Percentiles rank a stretch among this genome's conserved stretches.
These are phyloP conservation scores for Emydura subglobosa DNA, from an alignment of 2,113 vertebrate genomes.

Conservation along the genomic window DNA sequence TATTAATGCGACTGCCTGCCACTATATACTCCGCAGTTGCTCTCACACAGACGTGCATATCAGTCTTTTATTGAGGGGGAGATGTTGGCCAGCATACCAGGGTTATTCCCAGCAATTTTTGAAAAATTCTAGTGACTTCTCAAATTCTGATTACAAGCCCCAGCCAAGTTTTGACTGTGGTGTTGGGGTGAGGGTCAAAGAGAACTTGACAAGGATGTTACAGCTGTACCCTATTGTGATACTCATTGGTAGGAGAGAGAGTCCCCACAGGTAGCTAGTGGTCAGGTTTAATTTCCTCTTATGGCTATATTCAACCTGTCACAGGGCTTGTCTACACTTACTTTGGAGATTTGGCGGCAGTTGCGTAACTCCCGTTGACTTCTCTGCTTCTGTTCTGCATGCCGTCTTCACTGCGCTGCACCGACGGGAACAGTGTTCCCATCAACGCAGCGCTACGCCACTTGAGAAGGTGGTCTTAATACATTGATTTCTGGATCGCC, in stretches of 20 bases:
- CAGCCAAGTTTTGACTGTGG: not conserved
- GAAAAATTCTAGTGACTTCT: not conserved
- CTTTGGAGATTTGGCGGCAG: too few species aligned
- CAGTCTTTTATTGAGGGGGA: not conserved
- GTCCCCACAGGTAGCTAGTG: not conserved
- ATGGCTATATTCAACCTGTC: not conserved
- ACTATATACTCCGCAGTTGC: not conserved
- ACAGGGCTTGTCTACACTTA: too few species aligned
- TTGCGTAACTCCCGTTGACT: too few species aligned
- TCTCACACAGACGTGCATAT: not conserved
- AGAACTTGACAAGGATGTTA: not conserved
- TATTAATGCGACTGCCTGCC: not conserved
- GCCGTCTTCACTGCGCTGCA: too few species aligned
- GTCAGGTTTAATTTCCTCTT: not conserved
- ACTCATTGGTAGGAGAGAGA: not conserved
- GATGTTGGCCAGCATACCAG: not conserved
- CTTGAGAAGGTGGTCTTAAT: too few species aligned
- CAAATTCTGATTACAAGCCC: not conserved
- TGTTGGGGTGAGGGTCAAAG: not conserved
- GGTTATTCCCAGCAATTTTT: not conserved
- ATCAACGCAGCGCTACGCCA: too few species aligned
- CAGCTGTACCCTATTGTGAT: not conserved
- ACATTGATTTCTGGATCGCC: too few species aligned
- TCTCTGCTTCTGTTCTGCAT: too few species aligned
- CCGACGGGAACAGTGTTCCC: too few species aligned